Evolutionary conservation across 2,888 invertebrate species (phyloP).

Genomic region (Lypha dubia): DNA sequence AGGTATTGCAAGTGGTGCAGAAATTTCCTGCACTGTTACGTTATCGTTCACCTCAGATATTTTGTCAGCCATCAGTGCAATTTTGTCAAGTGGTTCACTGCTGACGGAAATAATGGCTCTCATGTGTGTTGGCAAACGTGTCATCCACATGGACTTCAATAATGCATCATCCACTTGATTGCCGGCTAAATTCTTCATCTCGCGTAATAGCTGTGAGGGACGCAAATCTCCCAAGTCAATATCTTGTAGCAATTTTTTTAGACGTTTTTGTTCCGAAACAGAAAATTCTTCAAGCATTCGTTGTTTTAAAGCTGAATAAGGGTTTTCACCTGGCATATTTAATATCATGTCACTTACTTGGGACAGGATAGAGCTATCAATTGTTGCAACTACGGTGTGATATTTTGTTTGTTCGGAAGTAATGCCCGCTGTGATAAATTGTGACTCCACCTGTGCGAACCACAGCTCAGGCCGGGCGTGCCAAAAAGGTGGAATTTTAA

Average conservation of each 20-base stretch:
- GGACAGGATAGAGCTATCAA: slow-evolving; percentile 73
- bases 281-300: slow-evolving; percentile 72
- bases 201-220: slow-evolving; percentile 74
- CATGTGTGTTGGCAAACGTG: slow-evolving; percentile 72
- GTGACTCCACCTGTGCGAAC: slow-evolving; percentile 72
- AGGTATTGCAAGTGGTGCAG: too few species aligned
- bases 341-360: slow-evolving; percentile 74
- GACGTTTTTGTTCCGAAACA: slow-evolving; percentile 72
- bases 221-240: slow-evolving; percentile 74
- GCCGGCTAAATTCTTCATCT: slow-evolving; percentile 74
- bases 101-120: slow-evolving; percentile 73
- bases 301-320: slow-evolving; percentile 71
- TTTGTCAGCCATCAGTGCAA: slow-evolving; percentile 6
- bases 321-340: slow-evolving; percentile 62
- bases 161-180: slow-evolving; percentile 70
- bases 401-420: slow-evolving; percentile 73
- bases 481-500: slow-evolving; percentile 44
- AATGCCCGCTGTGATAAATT: slow-evolving; percentile 68
- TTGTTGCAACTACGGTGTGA: slow-evolving; percentile 74
- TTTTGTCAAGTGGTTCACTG: slow-evolving; percentile 57
- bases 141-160: slow-evolving; percentile 74
- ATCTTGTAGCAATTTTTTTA: slow-evolving; percentile 72
- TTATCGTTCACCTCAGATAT: too few species aligned
- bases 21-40: too few species aligned
- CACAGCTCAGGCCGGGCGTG: slow-evolving; percentile 25